Conservation (phyloP, 1,140 invertebrate genomes). For the Atta colombica region DNA sequence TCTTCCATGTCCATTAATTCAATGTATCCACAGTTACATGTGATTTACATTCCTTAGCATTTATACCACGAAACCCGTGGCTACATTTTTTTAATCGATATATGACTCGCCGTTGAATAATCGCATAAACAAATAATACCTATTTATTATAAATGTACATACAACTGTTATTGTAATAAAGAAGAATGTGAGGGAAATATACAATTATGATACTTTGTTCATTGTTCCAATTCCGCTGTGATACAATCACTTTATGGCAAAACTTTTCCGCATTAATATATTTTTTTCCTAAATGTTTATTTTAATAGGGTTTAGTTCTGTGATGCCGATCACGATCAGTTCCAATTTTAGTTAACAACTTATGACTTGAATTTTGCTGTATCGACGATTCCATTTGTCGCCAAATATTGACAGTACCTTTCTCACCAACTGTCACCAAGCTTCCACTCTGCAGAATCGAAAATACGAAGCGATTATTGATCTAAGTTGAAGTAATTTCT, state of each 20-base stretch:
- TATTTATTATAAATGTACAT: constrained; percentile 86
- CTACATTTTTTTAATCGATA: constrained; percentile 77
- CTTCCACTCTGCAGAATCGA: constrained; percentile 84
- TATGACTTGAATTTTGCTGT: constrained; percentile 66
- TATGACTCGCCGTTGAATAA: constrained; percentile 80
- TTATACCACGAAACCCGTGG: constrained; percentile 69
- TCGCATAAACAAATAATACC: constrained; percentile 80
- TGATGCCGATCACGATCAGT: constrained; percentile 80
- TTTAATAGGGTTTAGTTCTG: constrained; percentile 83
- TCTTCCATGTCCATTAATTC: constrained; percentile 66
- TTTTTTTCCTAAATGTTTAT: constrained; percentile 50
- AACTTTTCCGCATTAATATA: constrained; percentile 10
- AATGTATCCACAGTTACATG: constrained; percentile 67
- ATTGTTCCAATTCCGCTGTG: constrained; percentile 37
- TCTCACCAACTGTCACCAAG: constrained; percentile 90
- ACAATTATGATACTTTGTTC: constrained; percentile 49
- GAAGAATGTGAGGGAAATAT: constrained; percentile 78
- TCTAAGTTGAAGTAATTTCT: not conserved
- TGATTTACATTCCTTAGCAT: constrained; percentile 75
- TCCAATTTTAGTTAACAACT: constrained; percentile 79
- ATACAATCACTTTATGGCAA: constrained; percentile 66
- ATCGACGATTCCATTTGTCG: constrained; percentile 75
- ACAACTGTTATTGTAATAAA: constrained; percentile 85
- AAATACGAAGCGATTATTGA: constrained; percentile 43
- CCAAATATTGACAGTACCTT: constrained; percentile 89